Evolutionary conservation across 2,113 vertebrate species (phyloP).

Genomic region (Scytalopus superciliaris): DNA sequence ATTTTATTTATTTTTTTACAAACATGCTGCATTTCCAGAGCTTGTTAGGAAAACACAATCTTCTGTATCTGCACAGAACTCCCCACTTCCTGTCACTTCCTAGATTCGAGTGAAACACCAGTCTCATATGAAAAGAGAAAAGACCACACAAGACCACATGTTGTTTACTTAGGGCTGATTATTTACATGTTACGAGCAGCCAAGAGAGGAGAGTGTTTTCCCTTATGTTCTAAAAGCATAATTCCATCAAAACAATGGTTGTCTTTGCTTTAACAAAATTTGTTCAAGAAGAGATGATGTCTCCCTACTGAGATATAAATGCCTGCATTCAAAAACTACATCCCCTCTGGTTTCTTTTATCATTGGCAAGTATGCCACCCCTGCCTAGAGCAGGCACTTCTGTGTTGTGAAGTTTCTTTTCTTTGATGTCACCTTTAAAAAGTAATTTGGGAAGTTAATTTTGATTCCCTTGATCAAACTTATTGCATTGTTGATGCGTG

Average conservation of each 20-base stretch:
- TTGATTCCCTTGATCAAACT: neutral
- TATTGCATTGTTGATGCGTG: rapidly evolving
- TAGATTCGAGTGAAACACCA: neutral
- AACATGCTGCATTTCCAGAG: neutral
- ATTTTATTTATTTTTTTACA: neutral
- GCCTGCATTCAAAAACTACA: neutral
- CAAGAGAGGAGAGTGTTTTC: slow-evolving; percentile 11
- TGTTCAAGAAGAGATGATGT: neutral
- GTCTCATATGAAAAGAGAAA: neutral
- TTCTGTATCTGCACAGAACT: neutral
- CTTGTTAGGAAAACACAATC: neutral
- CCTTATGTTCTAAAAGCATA: neutral
- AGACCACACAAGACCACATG: slow-evolving; percentile 44
- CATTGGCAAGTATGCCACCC: neutral
- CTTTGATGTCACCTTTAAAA: neutral
- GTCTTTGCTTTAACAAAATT: neutral
- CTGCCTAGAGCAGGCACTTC: neutral
- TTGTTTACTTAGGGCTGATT: slow-evolving; percentile 53
- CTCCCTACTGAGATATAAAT: neutral
- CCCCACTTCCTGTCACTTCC: neutral
- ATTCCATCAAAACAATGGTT: neutral
- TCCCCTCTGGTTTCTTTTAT: neutral
- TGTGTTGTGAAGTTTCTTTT: neutral
- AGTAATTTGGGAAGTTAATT: neutral
- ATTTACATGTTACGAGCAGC: neutral